These are phyloP conservation scores for Apomyelois bistriatella DNA, from an alignment of 2,888 invertebrate genomes.

Conservation along the genomic window DNA sequence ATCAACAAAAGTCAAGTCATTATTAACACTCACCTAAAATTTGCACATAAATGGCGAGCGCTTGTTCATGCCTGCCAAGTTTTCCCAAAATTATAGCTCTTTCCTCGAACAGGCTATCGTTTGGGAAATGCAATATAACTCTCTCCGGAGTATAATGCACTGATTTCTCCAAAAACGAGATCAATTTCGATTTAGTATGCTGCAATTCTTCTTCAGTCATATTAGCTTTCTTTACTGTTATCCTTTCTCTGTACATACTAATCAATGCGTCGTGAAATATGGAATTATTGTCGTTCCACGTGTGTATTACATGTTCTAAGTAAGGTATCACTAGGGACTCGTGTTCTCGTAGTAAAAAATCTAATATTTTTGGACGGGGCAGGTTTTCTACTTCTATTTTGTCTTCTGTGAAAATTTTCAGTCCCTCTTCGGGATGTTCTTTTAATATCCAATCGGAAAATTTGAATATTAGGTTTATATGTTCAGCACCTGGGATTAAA, in stretches of 20 bases:
- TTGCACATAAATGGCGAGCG: constrained; percentile 94
- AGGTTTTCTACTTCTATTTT: constrained; percentile 92
- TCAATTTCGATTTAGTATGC: constrained; percentile 78
- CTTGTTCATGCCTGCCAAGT: constrained; percentile 94
- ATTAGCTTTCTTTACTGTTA: constrained; percentile 59
- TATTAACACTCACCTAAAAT: constrained; percentile 84
- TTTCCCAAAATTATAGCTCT: constrained; percentile 96
- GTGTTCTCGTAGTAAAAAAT: constrained; percentile 91
- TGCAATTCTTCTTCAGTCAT: constrained; percentile 58
- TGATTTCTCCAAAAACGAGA: constrained; percentile 90
- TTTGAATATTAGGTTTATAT: constrained; percentile 94
- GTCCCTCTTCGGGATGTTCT: constrained; percentile 92
- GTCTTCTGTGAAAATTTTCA: constrained; percentile 93
- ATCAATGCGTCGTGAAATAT: constrained; percentile 95
- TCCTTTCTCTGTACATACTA: constrained; percentile 91
- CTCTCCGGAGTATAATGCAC: constrained; percentile 91
- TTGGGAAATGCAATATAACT: constrained; percentile 92
- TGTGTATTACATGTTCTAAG: constrained; percentile 94
- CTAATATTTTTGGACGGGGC: constrained; percentile 92
- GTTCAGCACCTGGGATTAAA: constrained; percentile 81
- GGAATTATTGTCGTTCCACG: constrained; percentile 92
- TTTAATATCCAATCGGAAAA: constrained; percentile 96
- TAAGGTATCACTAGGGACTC: constrained; percentile 93
- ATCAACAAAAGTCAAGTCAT: too few relatives aligned
- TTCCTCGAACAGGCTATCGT: constrained; percentile 92